phyloP scores from a whole-genome alignment of 2,888 invertebrate genomes.

The Dynastes tityus region DNA sequence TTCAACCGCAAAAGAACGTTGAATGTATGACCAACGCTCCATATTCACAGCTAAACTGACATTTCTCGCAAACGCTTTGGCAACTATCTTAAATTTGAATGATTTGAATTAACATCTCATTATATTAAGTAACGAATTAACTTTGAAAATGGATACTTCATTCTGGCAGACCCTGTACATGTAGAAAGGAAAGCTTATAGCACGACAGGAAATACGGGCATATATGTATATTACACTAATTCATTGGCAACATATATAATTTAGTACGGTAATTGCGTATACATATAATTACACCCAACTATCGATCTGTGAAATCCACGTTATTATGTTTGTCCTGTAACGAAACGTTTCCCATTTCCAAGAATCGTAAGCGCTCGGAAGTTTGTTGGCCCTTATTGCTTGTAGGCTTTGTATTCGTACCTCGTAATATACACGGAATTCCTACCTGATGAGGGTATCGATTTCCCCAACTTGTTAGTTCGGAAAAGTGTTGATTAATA shows the following conservation, averaged over 20 bases:
- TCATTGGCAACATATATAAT: not conserved
- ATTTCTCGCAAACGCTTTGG: no score
- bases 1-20: no score
- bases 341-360: not conserved
- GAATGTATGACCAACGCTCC: no score
- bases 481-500: not conserved
- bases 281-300: not conserved
- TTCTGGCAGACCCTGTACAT: no score
- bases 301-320: conserved; percentile 1
- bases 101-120: no score
- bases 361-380: not conserved
- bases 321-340: not conserved
- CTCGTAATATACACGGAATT: not conserved
- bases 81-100: no score
- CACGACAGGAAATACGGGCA: conserved; percentile 5
- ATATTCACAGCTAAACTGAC: no score
- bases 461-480: not conserved
- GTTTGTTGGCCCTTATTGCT: conserved; percentile 5
- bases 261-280: not conserved
- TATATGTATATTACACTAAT: not conserved
- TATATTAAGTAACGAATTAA: no score
- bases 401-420: not conserved
- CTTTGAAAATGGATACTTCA: no score
- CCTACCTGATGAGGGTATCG: not conserved
- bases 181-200: no score